phyloP scores from a whole-genome alignment of 2,113 vertebrate genomes.

The Anolis sagrei region DNA sequence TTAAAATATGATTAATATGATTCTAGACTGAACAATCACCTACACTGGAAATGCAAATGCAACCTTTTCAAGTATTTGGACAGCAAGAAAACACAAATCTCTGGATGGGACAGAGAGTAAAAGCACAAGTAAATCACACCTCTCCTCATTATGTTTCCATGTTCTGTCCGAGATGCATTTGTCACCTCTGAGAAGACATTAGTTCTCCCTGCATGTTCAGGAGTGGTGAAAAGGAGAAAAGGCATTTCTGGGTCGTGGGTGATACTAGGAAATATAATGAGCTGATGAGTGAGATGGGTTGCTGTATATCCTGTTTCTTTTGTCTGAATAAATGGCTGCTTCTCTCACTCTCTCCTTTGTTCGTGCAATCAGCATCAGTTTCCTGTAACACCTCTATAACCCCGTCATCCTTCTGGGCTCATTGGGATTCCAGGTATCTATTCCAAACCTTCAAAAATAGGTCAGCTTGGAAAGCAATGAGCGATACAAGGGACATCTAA shows the following conservation, averaged over 20 bases:
- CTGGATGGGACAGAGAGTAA: neutral
- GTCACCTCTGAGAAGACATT: neutral
- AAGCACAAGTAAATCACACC: neutral
- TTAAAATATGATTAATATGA: conserved; percentile 1
- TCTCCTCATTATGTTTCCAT: neutral
- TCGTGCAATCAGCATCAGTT: conserved; percentile 14
- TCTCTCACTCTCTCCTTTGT: conserved; percentile 17
- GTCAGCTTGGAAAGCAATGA: neutral
- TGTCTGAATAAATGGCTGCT: neutral
- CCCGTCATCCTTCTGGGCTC: conserved; percentile 13
- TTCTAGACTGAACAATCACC: conserved; percentile 11
- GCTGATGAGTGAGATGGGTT: neutral
- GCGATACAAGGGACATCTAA: neutral
- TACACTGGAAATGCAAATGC: conserved; percentile 25
- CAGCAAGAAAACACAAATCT: conserved; percentile 1
- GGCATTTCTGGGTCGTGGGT: neutral
- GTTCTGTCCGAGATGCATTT: neutral
- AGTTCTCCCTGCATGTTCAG: neutral
- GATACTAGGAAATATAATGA: neutral
- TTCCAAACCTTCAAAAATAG: conserved; percentile 6
- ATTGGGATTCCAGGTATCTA: conserved; percentile 10
- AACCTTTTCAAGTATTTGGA: conserved; percentile 1
- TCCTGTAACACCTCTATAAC: conserved; percentile 15
- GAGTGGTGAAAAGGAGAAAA: neutral
- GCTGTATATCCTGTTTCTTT: neutral